These are phyloP conservation scores for Drosophila seclusa DNA, from an alignment of 2,888 invertebrate species.

Conservation along the genomic window DNA sequence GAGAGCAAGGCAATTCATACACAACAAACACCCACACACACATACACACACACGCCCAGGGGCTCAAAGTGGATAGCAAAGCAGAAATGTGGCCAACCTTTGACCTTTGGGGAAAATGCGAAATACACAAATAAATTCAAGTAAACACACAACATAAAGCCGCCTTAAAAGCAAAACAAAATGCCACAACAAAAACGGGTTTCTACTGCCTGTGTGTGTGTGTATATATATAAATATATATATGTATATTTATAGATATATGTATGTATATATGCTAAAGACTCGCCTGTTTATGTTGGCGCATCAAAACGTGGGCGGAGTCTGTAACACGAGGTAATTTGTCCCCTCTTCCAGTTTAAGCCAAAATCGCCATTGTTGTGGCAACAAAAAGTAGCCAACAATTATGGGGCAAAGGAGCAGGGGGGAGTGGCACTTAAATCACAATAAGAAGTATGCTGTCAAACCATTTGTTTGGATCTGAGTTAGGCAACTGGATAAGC, in stretches of 20 bases:
- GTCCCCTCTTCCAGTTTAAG: constrained; percentile 35
- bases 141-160: constrained; percentile 62
- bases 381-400: constrained; percentile 5
- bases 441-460: constrained; percentile 47
- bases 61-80: constrained; percentile 32
- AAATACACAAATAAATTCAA: constrained; percentile 78
- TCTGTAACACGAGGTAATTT: constrained; percentile 63
- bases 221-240: not conserved
- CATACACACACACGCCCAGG: constrained; percentile 8
- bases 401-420: not conserved
- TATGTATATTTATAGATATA: not conserved
- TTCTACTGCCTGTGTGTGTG: not conserved
- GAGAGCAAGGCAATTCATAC: not conserved
- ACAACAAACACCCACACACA: not conserved
- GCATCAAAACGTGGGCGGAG: constrained; percentile 34
- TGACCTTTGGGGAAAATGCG: constrained; percentile 71
- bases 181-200: constrained; percentile 22
- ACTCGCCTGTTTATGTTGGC: constrained; percentile 32
- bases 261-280: not conserved
- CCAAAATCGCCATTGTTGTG: constrained; percentile 52
- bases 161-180: constrained; percentile 51
- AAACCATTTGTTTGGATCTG: constrained; percentile 40
- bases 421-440: constrained; percentile 27
- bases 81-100: constrained; percentile 62
- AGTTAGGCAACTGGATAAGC: constrained; percentile 14